These are phyloP conservation scores for Lichenostomus cassidix DNA, from an alignment of 2,113 vertebrate genomes.

Conservation along the genomic window DNA sequence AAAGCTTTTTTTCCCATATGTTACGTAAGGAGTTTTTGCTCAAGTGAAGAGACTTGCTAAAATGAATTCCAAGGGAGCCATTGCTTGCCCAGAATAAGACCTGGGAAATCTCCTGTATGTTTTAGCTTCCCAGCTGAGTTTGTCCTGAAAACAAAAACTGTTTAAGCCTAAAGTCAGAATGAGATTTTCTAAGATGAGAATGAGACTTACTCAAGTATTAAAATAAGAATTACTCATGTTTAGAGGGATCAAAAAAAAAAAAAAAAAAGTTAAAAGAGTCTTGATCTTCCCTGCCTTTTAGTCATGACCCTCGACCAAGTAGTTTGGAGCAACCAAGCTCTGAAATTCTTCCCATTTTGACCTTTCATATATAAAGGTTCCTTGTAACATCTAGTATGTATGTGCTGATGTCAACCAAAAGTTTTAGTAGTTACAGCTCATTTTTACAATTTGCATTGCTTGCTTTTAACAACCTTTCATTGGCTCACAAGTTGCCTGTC, in stretches of 20 bases:
- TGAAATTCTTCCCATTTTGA: background rate
- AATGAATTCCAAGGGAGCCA: background rate
- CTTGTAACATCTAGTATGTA: background rate
- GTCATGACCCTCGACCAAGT: background rate
- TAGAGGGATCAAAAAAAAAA: background rate
- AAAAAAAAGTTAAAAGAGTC: background rate
- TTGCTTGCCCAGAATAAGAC: background rate
- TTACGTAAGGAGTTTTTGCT: background rate
- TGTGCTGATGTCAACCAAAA: background rate
- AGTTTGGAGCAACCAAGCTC: background rate
- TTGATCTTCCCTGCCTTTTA: background rate
- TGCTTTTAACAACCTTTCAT: background rate
- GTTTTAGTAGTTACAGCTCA: background rate
- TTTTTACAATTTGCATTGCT: background rate
- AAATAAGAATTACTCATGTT: background rate
- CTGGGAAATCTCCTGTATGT: background rate
- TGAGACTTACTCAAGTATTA: background rate
- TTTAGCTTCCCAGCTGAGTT: background rate
- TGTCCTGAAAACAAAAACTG: background rate
- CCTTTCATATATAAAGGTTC: background rate
- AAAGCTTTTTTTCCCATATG: background rate
- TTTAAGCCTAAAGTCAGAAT: background rate
- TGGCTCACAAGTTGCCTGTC: background rate
- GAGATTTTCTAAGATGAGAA: background rate
- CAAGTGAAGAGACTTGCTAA: background rate